Evolutionary conservation across 2,113 vertebrate genomes (phyloP).

Genomic region (Anhinga rufa): DNA sequence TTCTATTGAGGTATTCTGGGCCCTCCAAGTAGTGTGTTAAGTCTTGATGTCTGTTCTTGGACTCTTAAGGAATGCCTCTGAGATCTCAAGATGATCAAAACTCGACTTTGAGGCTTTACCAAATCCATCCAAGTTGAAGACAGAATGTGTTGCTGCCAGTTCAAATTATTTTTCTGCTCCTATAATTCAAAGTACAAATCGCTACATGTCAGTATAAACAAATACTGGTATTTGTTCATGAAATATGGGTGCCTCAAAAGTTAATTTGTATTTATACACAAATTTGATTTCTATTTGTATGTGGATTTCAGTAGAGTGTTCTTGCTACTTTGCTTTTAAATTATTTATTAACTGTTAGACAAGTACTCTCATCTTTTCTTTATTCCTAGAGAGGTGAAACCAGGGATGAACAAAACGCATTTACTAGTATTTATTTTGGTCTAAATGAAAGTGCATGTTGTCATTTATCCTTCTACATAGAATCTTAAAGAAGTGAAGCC

Average conservation of each 20-base stretch:
- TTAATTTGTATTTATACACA: slow-evolving; percentile 7
- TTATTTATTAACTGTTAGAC: slow-evolving; percentile 20
- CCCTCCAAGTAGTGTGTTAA: background rate
- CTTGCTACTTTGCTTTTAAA: slow-evolving; percentile 8
- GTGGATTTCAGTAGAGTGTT: slow-evolving; percentile 4
- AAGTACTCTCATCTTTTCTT: background rate
- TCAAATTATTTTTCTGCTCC: background rate
- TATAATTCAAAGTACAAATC: background rate
- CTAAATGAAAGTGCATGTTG: background rate
- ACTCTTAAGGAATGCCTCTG: background rate
- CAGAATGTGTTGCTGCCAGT: background rate
- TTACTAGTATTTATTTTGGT: background rate
- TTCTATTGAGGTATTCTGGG: background rate
- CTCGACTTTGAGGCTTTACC: background rate
- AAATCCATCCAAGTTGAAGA: background rate
- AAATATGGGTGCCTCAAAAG: background rate
- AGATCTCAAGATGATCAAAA: background rate
- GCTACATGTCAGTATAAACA: background rate
- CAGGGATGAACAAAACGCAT: background rate
- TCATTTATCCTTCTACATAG: background rate
- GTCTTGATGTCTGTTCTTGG: background rate
- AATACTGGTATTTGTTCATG: slow-evolving; percentile 11
- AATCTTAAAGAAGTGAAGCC: background rate
- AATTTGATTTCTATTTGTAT: slow-evolving; percentile 9
- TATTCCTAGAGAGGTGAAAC: background rate